Conservation (phyloP, 2,797 vertebrate genomes). For the Parambassis ranga region DNA sequence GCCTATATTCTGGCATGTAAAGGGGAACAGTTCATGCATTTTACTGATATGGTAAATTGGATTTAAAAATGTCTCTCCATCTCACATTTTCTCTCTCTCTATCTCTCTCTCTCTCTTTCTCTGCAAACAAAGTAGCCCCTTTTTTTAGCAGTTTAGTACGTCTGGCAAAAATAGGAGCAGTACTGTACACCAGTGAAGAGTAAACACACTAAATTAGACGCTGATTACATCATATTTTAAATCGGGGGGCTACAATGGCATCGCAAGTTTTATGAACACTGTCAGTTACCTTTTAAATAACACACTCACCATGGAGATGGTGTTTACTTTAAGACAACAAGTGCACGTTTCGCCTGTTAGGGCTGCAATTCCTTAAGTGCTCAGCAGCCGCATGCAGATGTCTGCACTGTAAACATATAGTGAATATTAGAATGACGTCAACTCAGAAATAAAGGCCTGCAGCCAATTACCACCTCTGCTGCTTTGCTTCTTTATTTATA, state of each 20-base stretch:
- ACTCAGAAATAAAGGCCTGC: constrained; percentile 32
- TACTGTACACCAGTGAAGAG: constrained; percentile 41
- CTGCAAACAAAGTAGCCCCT: constrained; percentile 55
- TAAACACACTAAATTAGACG: constrained; percentile 72
- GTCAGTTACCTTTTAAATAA: constrained; percentile 70
- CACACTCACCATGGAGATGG: constrained; percentile 55
- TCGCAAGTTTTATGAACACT: constrained; percentile 64
- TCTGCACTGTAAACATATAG: constrained; percentile 61
- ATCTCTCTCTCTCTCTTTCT: not conserved
- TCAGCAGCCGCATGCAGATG: constrained; percentile 57
- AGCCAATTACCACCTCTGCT: constrained; percentile 50
- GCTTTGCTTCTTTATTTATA: constrained; percentile 24
- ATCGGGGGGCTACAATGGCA: constrained; percentile 38
- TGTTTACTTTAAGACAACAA: constrained; percentile 73
- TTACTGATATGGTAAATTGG: constrained; percentile 30
- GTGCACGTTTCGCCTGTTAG: constrained; percentile 57
- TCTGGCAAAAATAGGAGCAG: constrained; percentile 39
- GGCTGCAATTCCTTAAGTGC: constrained; percentile 62
- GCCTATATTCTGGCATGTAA: constrained; percentile 21
- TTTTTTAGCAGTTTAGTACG: constrained; percentile 23
- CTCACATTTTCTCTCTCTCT: constrained; percentile 1
- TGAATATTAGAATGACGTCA: constrained; percentile 59
- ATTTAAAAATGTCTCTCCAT: constrained; percentile 24
- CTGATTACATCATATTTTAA: constrained; percentile 73
- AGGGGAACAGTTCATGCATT: constrained; percentile 9